Evolutionary conservation across 2,113 vertebrate species (phyloP), one percentile per base, ranked within the genome.

Genomic region (Mesocricetus auratus): DNA sequence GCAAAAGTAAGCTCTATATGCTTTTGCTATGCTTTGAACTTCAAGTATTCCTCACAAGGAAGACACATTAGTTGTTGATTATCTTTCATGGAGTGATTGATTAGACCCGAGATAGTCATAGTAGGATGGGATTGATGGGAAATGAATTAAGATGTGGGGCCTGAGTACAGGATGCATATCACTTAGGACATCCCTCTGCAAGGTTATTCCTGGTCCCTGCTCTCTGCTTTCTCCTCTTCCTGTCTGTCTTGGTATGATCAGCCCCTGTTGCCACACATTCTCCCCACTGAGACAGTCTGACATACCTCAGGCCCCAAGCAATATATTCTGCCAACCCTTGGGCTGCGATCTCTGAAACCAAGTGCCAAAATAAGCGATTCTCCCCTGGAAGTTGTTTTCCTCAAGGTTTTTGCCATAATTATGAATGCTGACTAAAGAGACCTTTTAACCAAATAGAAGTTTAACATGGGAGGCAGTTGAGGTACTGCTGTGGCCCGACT

Each of bases 211-310:
- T 29, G 26, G 33, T 8, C 21, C 1, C 74, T 78, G 31, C 7
- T 64, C 58, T 42, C 15, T 22, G n/a, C 22, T 50, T 78, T 42
- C 45, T 53, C 33, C 50, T 1, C 47, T 66, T 66, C 24, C 58
- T 66, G 45, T 11, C 45, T 68, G 45, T 2, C 33, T n/a, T 45
- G 26, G 4, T 47, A 33, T 47, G 9, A n/a, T 13, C n/a, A 21
- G 26, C 29, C 50, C 42, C 10, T 5, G 1, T 3, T 21, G 17
- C 16, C 17, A 15, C n/a, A 42, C 3, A 39, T 5, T 5, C n/a
- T 6, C 39, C 11, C 29, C 29, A 45, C 39, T 45, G 10, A 3
- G 60, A 53, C 42, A 47, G 15, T 78, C 42, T 79, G 74, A 5
- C 15, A 7, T 33, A 29, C 13, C 60, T n/a, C 60, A 68, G 74